phyloP scores from a whole-genome alignment of 2,888 invertebrate genomes.

The Drosophila bunnanda region DNA sequence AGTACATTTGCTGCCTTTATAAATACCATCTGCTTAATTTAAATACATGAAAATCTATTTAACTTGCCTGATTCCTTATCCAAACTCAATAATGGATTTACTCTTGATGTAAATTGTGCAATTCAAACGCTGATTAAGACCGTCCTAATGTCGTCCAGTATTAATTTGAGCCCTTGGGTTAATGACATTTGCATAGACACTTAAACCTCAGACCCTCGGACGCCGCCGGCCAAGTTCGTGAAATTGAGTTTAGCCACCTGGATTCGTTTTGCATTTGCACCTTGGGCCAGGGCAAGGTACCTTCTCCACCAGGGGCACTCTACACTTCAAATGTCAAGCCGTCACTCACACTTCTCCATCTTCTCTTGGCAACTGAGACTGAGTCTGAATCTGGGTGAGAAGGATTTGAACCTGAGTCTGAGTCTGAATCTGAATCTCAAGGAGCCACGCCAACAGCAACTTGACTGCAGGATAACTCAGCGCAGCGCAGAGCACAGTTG shows the following conservation, averaged over 20 bases:
- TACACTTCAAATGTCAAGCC: conserved; percentile 54
- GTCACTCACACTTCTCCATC: conserved; percentile 16
- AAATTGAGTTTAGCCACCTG: conserved; percentile 72
- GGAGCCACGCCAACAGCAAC: conserved; percentile 27
- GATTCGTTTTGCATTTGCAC: conserved; percentile 34
- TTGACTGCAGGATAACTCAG: conserved; percentile 33
- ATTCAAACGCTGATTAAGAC: conserved; percentile 31
- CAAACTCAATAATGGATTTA: neutral
- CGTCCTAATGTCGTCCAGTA: conserved; percentile 13
- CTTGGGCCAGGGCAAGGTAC: conserved; percentile 3
- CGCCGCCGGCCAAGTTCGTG: conserved; percentile 24
- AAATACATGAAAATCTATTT: neutral
- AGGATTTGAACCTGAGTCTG: conserved; percentile 7
- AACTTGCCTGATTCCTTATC: neutral
- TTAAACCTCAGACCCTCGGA: conserved; percentile 6
- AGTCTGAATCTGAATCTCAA: conserved; percentile 29
- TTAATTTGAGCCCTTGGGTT: conserved; percentile 40
- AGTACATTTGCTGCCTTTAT: too few species aligned
- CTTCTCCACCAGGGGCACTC: conserved; percentile 10
- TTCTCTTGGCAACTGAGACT: conserved; percentile 4
- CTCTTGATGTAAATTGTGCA: neutral
- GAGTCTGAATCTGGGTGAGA: conserved; percentile 15
- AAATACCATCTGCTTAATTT: neutral
- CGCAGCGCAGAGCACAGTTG: conserved; percentile 27
- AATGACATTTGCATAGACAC: conserved; percentile 43